A percentile compares a stretch with the other conserved stretches of the same genome.
These are phyloP conservation scores for Nasonia oneida DNA, from an alignment of 2,888 invertebrate species.

Conservation along the genomic window DNA sequence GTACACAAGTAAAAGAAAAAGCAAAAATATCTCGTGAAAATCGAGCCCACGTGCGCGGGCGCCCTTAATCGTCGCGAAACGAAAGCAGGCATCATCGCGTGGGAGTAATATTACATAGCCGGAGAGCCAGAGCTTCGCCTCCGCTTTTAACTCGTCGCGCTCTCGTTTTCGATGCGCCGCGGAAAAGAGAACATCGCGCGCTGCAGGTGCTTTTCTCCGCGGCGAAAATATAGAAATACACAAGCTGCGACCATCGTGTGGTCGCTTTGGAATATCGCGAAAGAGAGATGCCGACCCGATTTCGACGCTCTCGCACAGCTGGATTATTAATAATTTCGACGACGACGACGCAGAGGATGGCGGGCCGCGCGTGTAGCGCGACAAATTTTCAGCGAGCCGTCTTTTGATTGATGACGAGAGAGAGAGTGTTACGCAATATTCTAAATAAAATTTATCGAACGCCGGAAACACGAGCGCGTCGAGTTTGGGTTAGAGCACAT, in stretches of 20 bases:
- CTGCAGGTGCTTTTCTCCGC: neutral
- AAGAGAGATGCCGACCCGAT: slow-evolving; percentile 6
- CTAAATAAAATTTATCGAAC: neutral
- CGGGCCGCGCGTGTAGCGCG: neutral
- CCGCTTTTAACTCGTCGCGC: slow-evolving; percentile 50
- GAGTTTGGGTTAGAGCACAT: neutral
- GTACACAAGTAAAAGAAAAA: neutral
- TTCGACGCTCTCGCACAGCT: neutral
- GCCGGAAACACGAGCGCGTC: neutral
- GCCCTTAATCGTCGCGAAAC: slow-evolving; percentile 49
- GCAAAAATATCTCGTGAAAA: neutral
- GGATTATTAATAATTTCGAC: slow-evolving; percentile 14
- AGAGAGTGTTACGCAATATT: neutral
- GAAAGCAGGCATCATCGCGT: slow-evolving; percentile 20
- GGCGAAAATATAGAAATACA: neutral
- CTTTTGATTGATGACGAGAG: neutral
- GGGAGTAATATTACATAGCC: slow-evolving; percentile 12
- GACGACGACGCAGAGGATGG: neutral
- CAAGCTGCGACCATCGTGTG: neutral
- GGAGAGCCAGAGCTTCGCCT: neutral
- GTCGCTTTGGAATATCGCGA: neutral
- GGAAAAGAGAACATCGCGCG: neutral
- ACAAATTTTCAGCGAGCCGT: neutral
- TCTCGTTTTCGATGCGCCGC: slow-evolving; percentile 35
- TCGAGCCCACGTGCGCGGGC: neutral